Evolutionary conservation across 2,113 vertebrate species (phyloP).

Genomic region (Plotosus lineatus): DNA sequence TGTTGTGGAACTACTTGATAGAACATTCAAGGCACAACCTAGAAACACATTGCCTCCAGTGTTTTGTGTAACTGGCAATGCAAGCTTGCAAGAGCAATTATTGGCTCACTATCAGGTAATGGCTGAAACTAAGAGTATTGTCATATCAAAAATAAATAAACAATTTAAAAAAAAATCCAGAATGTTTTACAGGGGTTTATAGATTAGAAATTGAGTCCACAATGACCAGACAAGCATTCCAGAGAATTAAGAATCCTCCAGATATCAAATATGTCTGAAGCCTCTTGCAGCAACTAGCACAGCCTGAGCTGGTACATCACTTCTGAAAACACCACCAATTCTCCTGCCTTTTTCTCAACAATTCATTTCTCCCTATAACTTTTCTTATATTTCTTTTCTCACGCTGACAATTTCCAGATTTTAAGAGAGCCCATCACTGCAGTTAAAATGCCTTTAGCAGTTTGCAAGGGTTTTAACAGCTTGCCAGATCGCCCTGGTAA

Average conservation of each 20-base stretch:
- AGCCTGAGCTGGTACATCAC: slow-evolving; percentile 1
- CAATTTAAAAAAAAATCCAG: background rate
- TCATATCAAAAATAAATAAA: background rate
- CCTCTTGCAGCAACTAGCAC: background rate
- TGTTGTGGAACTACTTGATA: background rate
- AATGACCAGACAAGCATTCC: background rate
- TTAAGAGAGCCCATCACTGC: slow-evolving; percentile 19
- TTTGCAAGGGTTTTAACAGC: slow-evolving; percentile 18
- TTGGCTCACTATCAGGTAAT: background rate
- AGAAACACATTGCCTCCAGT: background rate
- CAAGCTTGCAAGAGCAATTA: background rate
- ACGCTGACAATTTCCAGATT: background rate
- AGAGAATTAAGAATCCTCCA: background rate
- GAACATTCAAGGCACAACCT: background rate
- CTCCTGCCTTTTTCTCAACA: background rate
- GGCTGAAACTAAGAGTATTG: background rate
- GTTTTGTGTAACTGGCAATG: background rate
- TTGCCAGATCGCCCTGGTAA: slow-evolving; percentile 40
- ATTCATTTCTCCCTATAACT: background rate
- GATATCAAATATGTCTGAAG: slow-evolving; percentile 17
- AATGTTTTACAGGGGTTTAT: background rate
- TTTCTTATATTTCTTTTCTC: background rate
- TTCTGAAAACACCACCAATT: slow-evolving; percentile 33
- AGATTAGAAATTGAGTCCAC: background rate
- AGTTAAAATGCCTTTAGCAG: slow-evolving; percentile 26